phyloP scores from a whole-genome alignment of 2,888 invertebrate genomes.

The Ormyrus rosae region DNA sequence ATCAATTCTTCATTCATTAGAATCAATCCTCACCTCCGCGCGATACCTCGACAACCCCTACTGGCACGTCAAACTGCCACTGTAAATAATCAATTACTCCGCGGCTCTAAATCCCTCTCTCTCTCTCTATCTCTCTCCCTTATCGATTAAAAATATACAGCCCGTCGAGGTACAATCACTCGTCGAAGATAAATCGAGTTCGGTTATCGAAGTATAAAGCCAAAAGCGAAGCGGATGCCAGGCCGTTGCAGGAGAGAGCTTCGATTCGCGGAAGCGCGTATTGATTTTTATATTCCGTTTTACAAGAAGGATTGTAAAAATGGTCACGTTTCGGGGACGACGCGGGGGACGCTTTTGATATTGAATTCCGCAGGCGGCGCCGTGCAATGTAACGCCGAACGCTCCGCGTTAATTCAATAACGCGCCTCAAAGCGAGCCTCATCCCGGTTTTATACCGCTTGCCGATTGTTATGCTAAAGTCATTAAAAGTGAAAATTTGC shows the following conservation, averaged over 20 bases:
- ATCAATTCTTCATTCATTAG: conserved; percentile 7
- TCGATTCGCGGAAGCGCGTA: neutral
- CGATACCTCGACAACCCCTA: neutral
- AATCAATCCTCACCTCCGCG: conserved; percentile 3
- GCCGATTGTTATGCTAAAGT: no score
- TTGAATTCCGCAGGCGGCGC: neutral
- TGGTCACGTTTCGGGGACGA: conserved; percentile 10
- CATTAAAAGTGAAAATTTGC: no score
- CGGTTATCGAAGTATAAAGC: no score
- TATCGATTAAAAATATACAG: neutral
- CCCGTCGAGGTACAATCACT: neutral
- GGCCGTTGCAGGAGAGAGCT: neutral
- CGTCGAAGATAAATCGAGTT: no score
- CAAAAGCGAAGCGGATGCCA: neutral
- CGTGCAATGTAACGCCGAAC: no score
- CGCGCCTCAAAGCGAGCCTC: no score
- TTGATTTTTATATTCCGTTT: conserved; percentile 29
- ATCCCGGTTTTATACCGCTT: no score
- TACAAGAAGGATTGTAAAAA: neutral
- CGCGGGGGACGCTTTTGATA: neutral
- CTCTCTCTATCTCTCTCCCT: no score
- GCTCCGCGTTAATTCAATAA: no score
- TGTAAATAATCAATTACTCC: conserved; percentile 8
- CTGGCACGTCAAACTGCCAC: neutral
- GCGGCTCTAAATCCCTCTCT: no score